Base-by-base conservation (phyloP, 2,797 vertebrate species). In the Cryptoblepharus egeriae region DNA sequence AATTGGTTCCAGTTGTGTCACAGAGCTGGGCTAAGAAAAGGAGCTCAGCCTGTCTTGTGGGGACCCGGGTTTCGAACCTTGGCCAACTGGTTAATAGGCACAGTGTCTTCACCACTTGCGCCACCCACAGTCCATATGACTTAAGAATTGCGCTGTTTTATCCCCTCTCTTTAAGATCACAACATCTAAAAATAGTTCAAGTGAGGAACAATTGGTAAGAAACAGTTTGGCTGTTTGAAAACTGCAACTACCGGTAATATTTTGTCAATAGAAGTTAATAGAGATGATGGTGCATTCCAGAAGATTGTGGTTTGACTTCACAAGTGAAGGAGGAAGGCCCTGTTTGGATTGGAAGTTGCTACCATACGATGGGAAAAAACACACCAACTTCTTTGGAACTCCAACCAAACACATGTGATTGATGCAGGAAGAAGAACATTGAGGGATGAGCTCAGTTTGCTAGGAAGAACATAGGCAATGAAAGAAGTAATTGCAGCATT, bases 371-470 rank as follows among this genome's bases (percentile, higher is more conserved):
- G 39, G 39, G 39, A 42, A 55, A 32, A 1, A 18, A 6, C 2
- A 16, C 49, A 52, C 49, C 49, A 16, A 75, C 39, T 63, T 1
- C 12, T 26, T 24, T 63, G 26, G 7, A 63, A 22, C 64, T 3
- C 3, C 75, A 3, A 55, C 39, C 78, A 2, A 9, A 57, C 10
- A 12, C 61, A 1, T 64, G 4, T 77, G 42, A 86, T 89, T 78
- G 76, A 78, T 73, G 72, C 67, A 3, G 35, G 86, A 87, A 80
- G 37, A 84, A 77, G 24, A 87, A 77, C 9, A 55, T 80, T 89
- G 75, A 2, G 42, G 68, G 2, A 1, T 87, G 87, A 89, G 18
- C 18, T 57, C n/a, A 57, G 26, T 69, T 79, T 69, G 37, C 77
- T 30, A 30, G 57, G 60, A 28, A 60, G 67, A 71, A 70, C 12